Base-by-base conservation (phyloP, 2,113 vertebrate genomes). In the Oncorhynchus kisutch region DNA sequence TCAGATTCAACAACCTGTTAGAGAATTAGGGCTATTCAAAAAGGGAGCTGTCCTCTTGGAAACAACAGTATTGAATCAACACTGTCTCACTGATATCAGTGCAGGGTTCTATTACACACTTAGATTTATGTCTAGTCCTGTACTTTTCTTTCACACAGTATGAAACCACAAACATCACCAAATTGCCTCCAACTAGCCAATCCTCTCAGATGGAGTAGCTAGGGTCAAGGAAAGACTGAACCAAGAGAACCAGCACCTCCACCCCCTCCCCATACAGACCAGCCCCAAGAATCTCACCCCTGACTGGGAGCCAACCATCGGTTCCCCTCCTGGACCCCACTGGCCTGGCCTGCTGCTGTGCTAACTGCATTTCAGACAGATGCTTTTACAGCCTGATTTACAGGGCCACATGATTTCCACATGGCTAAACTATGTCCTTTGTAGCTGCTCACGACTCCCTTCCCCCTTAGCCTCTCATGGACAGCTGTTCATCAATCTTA, bases 301-400 rank as follows among this genome's bases (percentile, higher is more conserved):
- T 18, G 39, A 45, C 39, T 45, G 8, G 39, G 39, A 9, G 39
- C 9, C 39, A 11, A 45, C 39, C 39, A 9, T 45, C 8, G 9
- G 39, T 11, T 9, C 39, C 39, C 39, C 39, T 45, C 39, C 39
- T 11, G 39, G 39, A 45, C 9, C 39, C 39, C 39, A 45, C 39
- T 45, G 39, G 39, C 9, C 39, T 45, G 29, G 22, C 25, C 57
- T 34, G 77, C 0, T 31, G 70, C 4, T 74, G 66, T 57, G 85
- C 78, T 71, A 0, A 0, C 65, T 79, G 79, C 78, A 84, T 86
- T 91, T 87, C 83, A 85, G 85, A 70, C 68, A 80, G 88, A 86
- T 82, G 85, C 75, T 80, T 91, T 90, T 89, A 87, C 87, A 83
- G 83, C 86, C 81, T 85, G 85, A 89, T 90, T 89, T 87, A 90